A percentile compares a stretch with the other conserved stretches of the same genome.
Evolutionary conservation across 2,113 vertebrate genomes (phyloP).

Genomic region (Cryptotis parvus): DNA sequence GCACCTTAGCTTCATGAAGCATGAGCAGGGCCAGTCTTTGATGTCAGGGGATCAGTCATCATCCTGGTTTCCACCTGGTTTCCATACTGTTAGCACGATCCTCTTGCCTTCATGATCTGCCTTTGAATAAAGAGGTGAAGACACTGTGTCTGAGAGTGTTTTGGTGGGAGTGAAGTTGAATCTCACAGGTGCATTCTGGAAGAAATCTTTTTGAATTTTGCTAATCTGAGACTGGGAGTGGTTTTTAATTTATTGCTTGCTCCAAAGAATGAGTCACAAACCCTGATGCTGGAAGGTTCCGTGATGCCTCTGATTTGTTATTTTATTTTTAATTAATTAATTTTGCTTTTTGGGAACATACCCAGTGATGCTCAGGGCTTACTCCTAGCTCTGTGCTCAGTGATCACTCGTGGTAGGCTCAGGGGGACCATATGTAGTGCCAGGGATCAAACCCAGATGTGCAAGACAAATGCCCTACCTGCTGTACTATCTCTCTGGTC

Average conservation of each 20-base stretch:
- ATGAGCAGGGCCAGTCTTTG: slow-evolving; percentile 18
- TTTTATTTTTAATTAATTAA: too few species aligned
- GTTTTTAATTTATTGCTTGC: slow-evolving; percentile 1
- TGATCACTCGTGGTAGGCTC: too few species aligned
- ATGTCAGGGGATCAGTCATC: not conserved
- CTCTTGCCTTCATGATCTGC: not conserved
- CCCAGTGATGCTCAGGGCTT: too few species aligned
- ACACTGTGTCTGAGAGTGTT: not conserved
- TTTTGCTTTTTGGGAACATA: too few species aligned
- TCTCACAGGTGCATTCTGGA: slow-evolving; percentile 39
- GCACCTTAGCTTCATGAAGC: not conserved
- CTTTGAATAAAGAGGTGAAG: not conserved
- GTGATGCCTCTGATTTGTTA: not conserved
- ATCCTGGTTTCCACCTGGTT: not conserved
- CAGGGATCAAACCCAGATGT: too few species aligned
- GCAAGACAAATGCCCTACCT: too few species aligned
- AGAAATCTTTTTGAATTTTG: slow-evolving; percentile 30
- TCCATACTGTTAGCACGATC: not conserved
- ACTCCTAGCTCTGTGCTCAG: too few species aligned
- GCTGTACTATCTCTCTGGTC: too few species aligned
- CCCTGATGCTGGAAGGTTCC: not conserved
- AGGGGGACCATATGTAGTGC: too few species aligned
- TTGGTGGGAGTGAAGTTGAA: slow-evolving; percentile 65
- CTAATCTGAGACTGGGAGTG: not conserved
- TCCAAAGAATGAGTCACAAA: not conserved